Conservation (phyloP, 2,888 invertebrate genomes). For the Melinopterus prodromus region DNA sequence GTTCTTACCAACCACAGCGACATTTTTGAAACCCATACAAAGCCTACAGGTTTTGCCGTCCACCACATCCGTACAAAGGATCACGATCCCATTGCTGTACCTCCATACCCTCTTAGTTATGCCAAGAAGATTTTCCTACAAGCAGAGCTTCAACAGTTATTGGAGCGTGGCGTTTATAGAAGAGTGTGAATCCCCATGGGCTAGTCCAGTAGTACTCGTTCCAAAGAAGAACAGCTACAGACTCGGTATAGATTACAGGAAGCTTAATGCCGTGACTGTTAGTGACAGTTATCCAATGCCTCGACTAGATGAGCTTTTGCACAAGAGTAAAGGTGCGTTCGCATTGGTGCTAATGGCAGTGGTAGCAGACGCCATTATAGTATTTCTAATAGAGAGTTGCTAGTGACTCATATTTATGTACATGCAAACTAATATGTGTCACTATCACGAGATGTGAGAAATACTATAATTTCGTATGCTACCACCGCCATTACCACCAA, state of each 20-base stretch:
- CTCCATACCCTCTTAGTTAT: slow-evolving; percentile 51
- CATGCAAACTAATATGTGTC: too few relatives aligned
- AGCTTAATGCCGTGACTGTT: slow-evolving; percentile 42
- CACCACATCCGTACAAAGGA: slow-evolving; percentile 15
- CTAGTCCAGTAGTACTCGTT: slow-evolving; percentile 52
- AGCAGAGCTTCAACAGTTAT: slow-evolving; percentile 49
- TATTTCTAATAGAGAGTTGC: too few relatives aligned
- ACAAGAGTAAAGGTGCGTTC: too few relatives aligned
- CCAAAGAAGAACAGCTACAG: slow-evolving; percentile 49
- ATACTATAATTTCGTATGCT: too few relatives aligned
- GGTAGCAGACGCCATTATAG: too few relatives aligned
- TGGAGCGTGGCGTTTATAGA: slow-evolving; percentile 52
- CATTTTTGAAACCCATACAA: slow-evolving; percentile 13
- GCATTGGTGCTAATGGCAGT: too few relatives aligned
- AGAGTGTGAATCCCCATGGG: slow-evolving; percentile 55
- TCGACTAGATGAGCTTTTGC: slow-evolving; percentile 55
- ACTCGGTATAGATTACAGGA: slow-evolving; percentile 53
- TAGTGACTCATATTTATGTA: too few relatives aligned
- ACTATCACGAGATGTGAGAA: too few relatives aligned
- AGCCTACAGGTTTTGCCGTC: slow-evolving; percentile 13
- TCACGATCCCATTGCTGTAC: slow-evolving; percentile 48
- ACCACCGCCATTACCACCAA: too few relatives aligned
- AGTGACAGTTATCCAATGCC: slow-evolving; percentile 42
- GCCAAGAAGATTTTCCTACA: slow-evolving; percentile 43
- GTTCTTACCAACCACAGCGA: slow-evolving; percentile 15